These are phyloP conservation scores for Notocelia uddmanniana DNA, from an alignment of 2,888 invertebrate genomes.

Conservation along the genomic window DNA sequence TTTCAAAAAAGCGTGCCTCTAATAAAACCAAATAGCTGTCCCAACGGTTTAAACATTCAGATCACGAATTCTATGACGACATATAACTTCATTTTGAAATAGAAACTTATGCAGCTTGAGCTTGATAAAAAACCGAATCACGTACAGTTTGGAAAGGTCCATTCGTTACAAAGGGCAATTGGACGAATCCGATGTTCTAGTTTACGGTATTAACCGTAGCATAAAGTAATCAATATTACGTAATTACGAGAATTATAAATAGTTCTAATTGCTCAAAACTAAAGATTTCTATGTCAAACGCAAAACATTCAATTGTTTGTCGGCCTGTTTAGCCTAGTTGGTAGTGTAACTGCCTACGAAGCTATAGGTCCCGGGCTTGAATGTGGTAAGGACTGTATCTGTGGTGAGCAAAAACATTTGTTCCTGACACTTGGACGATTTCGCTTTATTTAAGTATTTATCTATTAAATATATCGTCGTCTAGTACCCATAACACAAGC, in stretches of 20 bases:
- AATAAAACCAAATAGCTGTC: neutral
- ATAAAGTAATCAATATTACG: conserved; percentile 1
- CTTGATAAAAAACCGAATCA: conserved; percentile 11
- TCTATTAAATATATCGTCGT: too few species aligned
- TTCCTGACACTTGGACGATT: too few species aligned
- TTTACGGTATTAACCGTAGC: neutral
- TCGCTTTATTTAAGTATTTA: too few species aligned
- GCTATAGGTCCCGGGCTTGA: too few species aligned
- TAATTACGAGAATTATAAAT: neutral
- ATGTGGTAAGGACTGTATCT: too few species aligned
- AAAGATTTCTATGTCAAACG: too few species aligned
- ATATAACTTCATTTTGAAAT: conserved; percentile 23
- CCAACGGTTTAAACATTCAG: neutral
- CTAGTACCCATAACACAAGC: too few species aligned
- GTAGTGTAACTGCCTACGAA: too few species aligned
- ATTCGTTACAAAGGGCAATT: conserved; percentile 21
- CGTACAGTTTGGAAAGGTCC: conserved; percentile 25
- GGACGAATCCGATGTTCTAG: neutral
- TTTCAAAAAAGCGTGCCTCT: neutral
- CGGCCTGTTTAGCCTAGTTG: too few species aligned
- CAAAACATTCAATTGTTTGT: too few species aligned
- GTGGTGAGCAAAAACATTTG: too few species aligned
- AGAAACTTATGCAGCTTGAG: conserved; percentile 11
- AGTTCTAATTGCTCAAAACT: too few species aligned
- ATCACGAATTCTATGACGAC: conserved; percentile 15